Conservation (phyloP, 2,797 vertebrate genomes). For the Pseudopleuronectes americanus region DNA sequence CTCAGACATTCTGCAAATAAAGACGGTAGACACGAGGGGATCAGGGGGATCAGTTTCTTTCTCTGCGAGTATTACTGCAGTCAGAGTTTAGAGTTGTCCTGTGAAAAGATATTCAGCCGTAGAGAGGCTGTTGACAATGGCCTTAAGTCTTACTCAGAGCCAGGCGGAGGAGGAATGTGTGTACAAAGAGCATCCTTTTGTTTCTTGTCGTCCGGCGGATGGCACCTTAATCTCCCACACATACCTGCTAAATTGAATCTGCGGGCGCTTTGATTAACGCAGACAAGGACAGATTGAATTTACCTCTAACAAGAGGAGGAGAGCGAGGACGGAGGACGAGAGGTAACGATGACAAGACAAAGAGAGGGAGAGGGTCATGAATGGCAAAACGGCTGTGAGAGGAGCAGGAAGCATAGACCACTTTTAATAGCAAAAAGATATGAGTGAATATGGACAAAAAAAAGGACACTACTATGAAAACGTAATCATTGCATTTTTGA, state of each 20-base stretch:
- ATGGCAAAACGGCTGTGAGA: not conserved
- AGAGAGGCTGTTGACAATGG: constrained; percentile 52
- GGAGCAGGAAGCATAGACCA: not conserved
- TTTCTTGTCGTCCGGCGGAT: constrained; percentile 62
- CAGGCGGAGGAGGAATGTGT: constrained; percentile 42
- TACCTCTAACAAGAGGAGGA: constrained; percentile 76
- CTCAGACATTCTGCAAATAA: constrained; percentile 10
- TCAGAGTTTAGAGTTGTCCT: constrained; percentile 37
- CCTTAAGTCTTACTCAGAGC: constrained; percentile 52
- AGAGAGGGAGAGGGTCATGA: constrained; percentile 19
- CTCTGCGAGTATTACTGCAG: constrained; percentile 20
- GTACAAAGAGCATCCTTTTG: constrained; percentile 60
- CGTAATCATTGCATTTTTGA: too few species aligned
- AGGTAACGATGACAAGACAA: constrained; percentile 58
- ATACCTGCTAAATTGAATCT: constrained; percentile 78
- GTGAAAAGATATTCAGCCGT: constrained; percentile 26
- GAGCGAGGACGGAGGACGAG: constrained; percentile 63
- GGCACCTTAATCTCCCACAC: constrained; percentile 72
- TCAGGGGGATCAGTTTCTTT: constrained; percentile 28
- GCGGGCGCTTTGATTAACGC: constrained; percentile 83
- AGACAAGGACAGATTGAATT: constrained; percentile 85
- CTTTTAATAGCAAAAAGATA: not conserved
- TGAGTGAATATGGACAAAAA: not conserved
- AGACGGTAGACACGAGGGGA: constrained; percentile 18
- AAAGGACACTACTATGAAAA: not conserved